Evolutionary conservation across 2,888 invertebrate species (phyloP).

Genomic region (Nymphalis urticae): DNA sequence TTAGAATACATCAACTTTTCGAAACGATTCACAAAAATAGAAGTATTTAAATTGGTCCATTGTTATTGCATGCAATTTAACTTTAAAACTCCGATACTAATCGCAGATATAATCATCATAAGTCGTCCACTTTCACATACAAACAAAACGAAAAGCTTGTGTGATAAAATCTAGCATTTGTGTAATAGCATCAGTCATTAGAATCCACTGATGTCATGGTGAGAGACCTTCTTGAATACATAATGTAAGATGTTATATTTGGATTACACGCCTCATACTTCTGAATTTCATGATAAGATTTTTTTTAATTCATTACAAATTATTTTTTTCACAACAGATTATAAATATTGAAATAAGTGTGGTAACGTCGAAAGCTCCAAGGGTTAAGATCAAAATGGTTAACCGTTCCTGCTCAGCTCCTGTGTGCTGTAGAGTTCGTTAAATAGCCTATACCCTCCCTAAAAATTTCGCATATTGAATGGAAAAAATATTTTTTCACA

Average conservation of each 20-base stretch:
- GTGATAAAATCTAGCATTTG: slow-evolving; percentile 75
- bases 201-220: slow-evolving; percentile 68
- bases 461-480: too few species aligned
- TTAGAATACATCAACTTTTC: neutral
- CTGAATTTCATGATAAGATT: too few species aligned
- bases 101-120: slow-evolving; percentile 33
- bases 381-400: too few species aligned
- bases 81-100: neutral
- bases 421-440: too few species aligned
- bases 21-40: neutral
- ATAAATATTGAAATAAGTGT: too few species aligned
- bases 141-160: slow-evolving; percentile 60
- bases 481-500: too few species aligned
- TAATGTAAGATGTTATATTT: slow-evolving; percentile 29
- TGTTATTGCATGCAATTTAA: slow-evolving; percentile 10
- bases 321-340: too few species aligned
- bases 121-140: slow-evolving; percentile 63
- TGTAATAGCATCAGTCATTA: slow-evolving; percentile 77
- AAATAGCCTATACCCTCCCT: too few species aligned
- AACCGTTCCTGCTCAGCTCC: too few species aligned
- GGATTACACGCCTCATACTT: slow-evolving; percentile 25
- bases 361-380: too few species aligned
- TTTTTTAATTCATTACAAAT: too few species aligned
- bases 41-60: slow-evolving; percentile 3
- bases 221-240: slow-evolving; percentile 50